Evolutionary conservation across 2,888 invertebrate genomes (phyloP).

Genomic region (Barypeithes pellucidus): DNA sequence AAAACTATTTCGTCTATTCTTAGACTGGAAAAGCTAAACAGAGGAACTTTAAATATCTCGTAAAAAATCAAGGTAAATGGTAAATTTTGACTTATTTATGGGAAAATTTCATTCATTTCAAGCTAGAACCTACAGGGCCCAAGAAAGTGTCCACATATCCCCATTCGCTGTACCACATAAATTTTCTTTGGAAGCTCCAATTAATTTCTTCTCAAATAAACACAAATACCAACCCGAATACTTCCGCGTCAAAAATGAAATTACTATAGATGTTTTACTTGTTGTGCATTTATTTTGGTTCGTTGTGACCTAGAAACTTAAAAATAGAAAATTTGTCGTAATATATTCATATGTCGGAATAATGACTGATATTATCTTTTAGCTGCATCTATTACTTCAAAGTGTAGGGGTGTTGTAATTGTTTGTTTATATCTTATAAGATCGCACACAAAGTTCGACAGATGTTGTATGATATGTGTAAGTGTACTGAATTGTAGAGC

Average conservation of each 20-base stretch:
- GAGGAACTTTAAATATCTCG: background rate
- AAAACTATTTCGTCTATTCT: conserved; percentile 14
- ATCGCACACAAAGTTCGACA: conserved; percentile 14
- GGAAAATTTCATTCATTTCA: too few relatives aligned
- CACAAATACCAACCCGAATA: conserved; percentile 12
- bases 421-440: conserved; percentile 32
- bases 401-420: conserved; percentile 28
- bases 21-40: background rate
- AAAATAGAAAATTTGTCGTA: conserved; percentile 45
- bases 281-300: conserved; percentile 41
- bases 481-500: background rate
- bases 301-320: conserved; percentile 35
- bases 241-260: conserved; percentile 20
- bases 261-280: conserved; percentile 27
- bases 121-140: too few relatives aligned
- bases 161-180: too few relatives aligned
- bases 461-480: background rate
- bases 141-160: too few relatives aligned
- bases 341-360: conserved; percentile 26
- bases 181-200: too few relatives aligned
- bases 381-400: conserved; percentile 34
- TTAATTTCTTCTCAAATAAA: conserved; percentile 12
- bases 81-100: background rate
- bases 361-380: conserved; percentile 19
- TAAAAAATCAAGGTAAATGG: background rate